A percentile compares a stretch with the other conserved stretches of the same genome.
phyloP scores from a whole-genome alignment of 2,113 vertebrate species.

The Eolophus roseicapilla region DNA sequence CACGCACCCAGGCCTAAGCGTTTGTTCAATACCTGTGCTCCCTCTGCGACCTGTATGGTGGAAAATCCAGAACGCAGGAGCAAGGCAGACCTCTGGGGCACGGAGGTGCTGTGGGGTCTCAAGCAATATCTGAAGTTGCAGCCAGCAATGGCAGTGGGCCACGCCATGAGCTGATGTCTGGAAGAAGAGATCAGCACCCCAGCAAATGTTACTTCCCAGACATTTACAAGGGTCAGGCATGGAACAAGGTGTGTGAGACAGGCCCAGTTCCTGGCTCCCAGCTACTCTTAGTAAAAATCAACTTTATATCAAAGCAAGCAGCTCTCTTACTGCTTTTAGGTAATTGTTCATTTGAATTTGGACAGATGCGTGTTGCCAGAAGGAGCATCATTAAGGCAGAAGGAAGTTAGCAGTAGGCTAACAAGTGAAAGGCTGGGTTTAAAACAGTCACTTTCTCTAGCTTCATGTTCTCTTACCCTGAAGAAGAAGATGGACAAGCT shows the following conservation, averaged over 20 bases:
- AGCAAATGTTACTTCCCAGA: neutral
- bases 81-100: neutral
- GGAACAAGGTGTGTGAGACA: neutral
- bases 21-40: neutral
- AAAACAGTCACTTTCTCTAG: neutral
- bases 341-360: neutral
- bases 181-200: neutral
- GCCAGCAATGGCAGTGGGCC: rapidly evolving
- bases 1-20: neutral
- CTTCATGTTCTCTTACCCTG: neutral
- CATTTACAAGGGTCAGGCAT: rapidly evolving
- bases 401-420: neutral
- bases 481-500: neutral
- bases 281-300: neutral
- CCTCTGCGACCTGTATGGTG: rapidly evolving
- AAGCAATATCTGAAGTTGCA: neutral
- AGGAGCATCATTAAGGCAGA: neutral
- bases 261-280: neutral
- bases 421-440: neutral
- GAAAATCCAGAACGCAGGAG: neutral
- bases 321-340: neutral
- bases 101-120: neutral
- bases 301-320: neutral
- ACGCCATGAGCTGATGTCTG: neutral
- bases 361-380: neutral